A percentile compares a stretch with the other conserved stretches of the same genome.
These are phyloP conservation scores for Microchirus variegatus DNA, from an alignment of 2,797 vertebrate genomes.

Conservation along the genomic window DNA sequence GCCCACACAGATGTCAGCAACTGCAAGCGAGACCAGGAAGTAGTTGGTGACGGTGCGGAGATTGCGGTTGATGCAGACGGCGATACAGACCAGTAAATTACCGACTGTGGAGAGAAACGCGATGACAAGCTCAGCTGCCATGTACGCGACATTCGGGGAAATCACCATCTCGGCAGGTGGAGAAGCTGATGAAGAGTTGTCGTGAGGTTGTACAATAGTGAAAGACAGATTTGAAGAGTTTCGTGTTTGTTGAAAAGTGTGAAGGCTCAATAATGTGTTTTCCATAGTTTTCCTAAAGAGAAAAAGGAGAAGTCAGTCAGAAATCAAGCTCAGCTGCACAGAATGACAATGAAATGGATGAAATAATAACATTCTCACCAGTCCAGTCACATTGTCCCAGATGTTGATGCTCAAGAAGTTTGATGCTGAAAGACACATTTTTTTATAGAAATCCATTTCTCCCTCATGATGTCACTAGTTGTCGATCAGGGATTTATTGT, in stretches of 20 bases:
- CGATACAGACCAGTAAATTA: conserved; percentile 79
- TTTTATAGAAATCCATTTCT: conserved; percentile 43
- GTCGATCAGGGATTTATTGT: conserved; percentile 23
- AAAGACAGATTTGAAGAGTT: background rate
- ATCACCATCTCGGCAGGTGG: conserved; percentile 17
- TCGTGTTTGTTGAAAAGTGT: conserved; percentile 7
- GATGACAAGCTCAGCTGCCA: conserved; percentile 78
- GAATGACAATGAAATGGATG: background rate
- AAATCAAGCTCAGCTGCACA: background rate
- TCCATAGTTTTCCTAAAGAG: conserved; percentile 47
- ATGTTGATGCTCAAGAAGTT: background rate
- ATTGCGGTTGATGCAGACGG: conserved; percentile 75
- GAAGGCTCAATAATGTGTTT: conserved; percentile 1
- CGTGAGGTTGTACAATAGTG: background rate
- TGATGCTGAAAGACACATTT: background rate
- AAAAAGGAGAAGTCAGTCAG: background rate
- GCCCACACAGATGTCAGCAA: conserved; percentile 83
- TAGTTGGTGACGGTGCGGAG: conserved; percentile 84
- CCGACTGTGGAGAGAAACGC: conserved; percentile 78
- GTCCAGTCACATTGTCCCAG: background rate
- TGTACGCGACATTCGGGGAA: conserved; percentile 74
- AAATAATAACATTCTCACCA: conserved; percentile 34
- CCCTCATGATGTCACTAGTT: conserved; percentile 26
- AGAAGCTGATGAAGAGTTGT: conserved; percentile 4
- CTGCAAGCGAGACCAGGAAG: conserved; percentile 82